These are phyloP conservation scores for Epirrita christyi DNA, from an alignment of 2,888 invertebrate species.

Conservation along the genomic window DNA sequence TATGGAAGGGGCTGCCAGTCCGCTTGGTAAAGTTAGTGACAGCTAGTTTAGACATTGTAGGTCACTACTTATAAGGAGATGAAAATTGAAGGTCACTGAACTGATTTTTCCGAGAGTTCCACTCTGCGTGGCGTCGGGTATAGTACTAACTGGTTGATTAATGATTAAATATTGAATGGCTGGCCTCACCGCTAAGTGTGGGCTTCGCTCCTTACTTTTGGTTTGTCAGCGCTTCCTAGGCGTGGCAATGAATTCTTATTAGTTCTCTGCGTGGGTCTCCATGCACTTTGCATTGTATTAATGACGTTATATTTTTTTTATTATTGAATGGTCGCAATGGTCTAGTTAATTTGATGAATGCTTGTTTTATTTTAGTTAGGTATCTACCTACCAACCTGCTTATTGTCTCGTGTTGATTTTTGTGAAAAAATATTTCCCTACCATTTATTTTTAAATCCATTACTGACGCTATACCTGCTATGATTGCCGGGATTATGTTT, in stretches of 20 bases:
- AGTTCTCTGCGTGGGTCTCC: slow-evolving; percentile 55
- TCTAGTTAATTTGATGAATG: too few relatives aligned
- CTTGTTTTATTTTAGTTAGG: not conserved
- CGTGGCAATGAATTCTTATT: slow-evolving; percentile 78
- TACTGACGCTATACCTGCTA: too few relatives aligned
- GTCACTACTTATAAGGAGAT: slow-evolving; percentile 51
- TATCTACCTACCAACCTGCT: too few relatives aligned
- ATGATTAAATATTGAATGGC: slow-evolving; percentile 62
- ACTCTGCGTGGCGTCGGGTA: slow-evolving; percentile 61
- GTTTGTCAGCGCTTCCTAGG: slow-evolving; percentile 75
- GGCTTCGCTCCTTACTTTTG: slow-evolving; percentile 82
- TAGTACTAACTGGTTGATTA: slow-evolving; percentile 64
- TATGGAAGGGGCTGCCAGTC: slow-evolving; percentile 56
- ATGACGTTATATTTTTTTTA: slow-evolving; percentile 45
- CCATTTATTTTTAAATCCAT: too few relatives aligned
- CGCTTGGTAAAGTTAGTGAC: slow-evolving; percentile 71
- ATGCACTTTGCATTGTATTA: slow-evolving; percentile 76
- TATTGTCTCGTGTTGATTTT: not conserved
- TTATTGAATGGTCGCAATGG: slow-evolving; percentile 33
- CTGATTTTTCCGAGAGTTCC: slow-evolving; percentile 57
- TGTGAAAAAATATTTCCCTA: too few relatives aligned
- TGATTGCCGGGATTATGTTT: too few relatives aligned
- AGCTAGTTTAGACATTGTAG: slow-evolving; percentile 69
- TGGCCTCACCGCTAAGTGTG: slow-evolving; percentile 72
- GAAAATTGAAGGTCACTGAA: slow-evolving; percentile 59